Conservation (phyloP, 2,113 vertebrate genomes). For the Rhynchomys soricoides region DNA sequence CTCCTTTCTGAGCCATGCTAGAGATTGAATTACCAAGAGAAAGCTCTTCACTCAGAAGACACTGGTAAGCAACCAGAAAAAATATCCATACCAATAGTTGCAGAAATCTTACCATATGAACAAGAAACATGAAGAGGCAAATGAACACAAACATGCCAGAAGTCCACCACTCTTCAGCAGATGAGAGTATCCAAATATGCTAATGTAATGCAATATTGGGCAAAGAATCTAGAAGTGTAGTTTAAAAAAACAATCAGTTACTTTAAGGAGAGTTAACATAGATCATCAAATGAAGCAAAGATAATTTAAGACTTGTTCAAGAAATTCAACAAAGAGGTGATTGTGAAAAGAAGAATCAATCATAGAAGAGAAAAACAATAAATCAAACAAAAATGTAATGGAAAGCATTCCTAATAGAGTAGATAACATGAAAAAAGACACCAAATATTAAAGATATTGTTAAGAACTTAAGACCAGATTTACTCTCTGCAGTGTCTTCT, state of each 20-base stretch:
- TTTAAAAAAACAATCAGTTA: neutral
- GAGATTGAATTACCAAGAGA: neutral
- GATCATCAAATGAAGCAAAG: neutral
- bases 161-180: neutral
- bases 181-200: neutral
- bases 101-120: neutral
- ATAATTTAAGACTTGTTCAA: neutral
- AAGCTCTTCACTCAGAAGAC: neutral
- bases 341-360: neutral
- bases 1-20: neutral
- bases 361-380: neutral
- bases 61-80: neutral
- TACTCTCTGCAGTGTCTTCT: neutral
- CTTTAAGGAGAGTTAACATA: neutral
- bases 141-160: neutral
- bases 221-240: neutral
- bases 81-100: neutral
- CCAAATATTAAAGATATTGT: neutral
- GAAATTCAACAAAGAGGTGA: neutral
- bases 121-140: neutral
- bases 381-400: neutral
- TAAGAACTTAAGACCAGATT: neutral
- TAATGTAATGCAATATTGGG: neutral
- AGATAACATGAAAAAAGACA: neutral
- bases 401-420: neutral